These are phyloP conservation scores for Erynnis tages DNA, from an alignment of 2,888 invertebrate species.

Conservation along the genomic window DNA sequence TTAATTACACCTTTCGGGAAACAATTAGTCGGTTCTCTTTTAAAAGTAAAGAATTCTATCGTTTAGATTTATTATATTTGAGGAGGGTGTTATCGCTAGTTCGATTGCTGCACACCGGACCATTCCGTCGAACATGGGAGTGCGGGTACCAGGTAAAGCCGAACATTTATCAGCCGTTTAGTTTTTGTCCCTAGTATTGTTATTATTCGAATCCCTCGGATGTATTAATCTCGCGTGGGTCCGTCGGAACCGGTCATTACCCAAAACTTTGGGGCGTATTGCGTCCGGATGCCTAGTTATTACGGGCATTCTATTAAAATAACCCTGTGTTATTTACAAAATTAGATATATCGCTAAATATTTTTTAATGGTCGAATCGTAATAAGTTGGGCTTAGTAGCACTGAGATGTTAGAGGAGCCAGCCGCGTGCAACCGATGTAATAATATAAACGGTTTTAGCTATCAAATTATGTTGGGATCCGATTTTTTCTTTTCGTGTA, in stretches of 20 bases:
- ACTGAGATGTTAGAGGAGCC: slow-evolving; percentile 49
- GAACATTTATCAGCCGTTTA: slow-evolving; percentile 72
- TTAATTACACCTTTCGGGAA: slow-evolving; percentile 69
- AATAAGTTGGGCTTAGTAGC: slow-evolving; percentile 52
- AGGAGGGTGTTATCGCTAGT: slow-evolving; percentile 67
- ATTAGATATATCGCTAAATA: slow-evolving; percentile 80
- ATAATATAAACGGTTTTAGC: slow-evolving; percentile 55
- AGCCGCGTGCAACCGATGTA: slow-evolving; percentile 49
- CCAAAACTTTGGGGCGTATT: slow-evolving; percentile 77
- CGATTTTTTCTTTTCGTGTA: slow-evolving; percentile 47
- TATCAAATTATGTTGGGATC: slow-evolving; percentile 39
- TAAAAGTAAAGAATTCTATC: slow-evolving; percentile 69
- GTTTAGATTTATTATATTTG: slow-evolving; percentile 77
- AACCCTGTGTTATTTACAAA: slow-evolving; percentile 74
- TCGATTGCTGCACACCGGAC: slow-evolving; percentile 53
- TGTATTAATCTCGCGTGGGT: slow-evolving; percentile 78
- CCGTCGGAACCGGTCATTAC: slow-evolving; percentile 74
- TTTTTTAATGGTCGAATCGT: slow-evolving; percentile 73
- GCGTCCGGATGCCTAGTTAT: slow-evolving; percentile 77
- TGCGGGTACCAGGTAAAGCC: slow-evolving; percentile 64
- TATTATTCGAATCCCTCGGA: slow-evolving; percentile 73
- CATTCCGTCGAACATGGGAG: slow-evolving; percentile 38
- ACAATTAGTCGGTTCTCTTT: slow-evolving; percentile 71
- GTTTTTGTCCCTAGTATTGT: slow-evolving; percentile 74
- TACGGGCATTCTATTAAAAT: slow-evolving; percentile 77